These are phyloP conservation scores for Leuciscus waleckii DNA, from an alignment of 2,797 vertebrate species.

Conservation along the genomic window DNA sequence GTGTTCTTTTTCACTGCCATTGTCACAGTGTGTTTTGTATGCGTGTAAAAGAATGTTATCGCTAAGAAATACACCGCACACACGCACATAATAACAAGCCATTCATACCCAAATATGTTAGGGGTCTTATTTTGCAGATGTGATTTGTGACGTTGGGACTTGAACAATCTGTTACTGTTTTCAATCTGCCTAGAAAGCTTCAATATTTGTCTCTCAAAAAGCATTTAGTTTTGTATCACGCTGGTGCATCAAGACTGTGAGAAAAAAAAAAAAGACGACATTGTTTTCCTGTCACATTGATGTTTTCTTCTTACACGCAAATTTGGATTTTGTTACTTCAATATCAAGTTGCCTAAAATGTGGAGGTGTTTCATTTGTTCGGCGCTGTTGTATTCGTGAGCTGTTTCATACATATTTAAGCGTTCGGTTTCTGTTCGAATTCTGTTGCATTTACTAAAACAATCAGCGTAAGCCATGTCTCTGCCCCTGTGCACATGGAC, in stretches of 20 bases:
- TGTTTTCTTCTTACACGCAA: constrained; percentile 56
- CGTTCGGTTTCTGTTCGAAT: constrained; percentile 35
- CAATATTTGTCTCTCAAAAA: constrained; percentile 40
- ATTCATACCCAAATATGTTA: constrained; percentile 48
- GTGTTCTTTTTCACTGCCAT: constrained; percentile 42
- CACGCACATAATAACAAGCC: constrained; percentile 45
- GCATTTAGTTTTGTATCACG: constrained; percentile 44
- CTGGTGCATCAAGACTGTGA: constrained; percentile 52
- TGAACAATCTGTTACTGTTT: constrained; percentile 43
- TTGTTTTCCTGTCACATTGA: constrained; percentile 57
- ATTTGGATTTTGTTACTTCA: constrained; percentile 53
- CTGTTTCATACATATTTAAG: constrained; percentile 49
- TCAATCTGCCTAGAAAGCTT: constrained; percentile 44
- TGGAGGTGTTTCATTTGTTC: constrained; percentile 57
- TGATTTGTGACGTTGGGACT: constrained; percentile 36
- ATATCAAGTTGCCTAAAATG: constrained; percentile 53
- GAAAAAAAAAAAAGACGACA: constrained; percentile 32
- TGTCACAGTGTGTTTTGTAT: constrained; percentile 42
- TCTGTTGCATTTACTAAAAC: constrained; percentile 38
- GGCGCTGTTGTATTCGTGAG: constrained; percentile 49
- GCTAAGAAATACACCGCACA: constrained; percentile 37
- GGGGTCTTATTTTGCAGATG: constrained; percentile 50
- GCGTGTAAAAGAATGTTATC: constrained; percentile 42
- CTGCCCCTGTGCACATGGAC: constrained; percentile 50
- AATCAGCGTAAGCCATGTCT: constrained; percentile 53